Base-by-base conservation (phyloP, 2,113 vertebrate species). In the Alligator mississippiensis region DNA sequence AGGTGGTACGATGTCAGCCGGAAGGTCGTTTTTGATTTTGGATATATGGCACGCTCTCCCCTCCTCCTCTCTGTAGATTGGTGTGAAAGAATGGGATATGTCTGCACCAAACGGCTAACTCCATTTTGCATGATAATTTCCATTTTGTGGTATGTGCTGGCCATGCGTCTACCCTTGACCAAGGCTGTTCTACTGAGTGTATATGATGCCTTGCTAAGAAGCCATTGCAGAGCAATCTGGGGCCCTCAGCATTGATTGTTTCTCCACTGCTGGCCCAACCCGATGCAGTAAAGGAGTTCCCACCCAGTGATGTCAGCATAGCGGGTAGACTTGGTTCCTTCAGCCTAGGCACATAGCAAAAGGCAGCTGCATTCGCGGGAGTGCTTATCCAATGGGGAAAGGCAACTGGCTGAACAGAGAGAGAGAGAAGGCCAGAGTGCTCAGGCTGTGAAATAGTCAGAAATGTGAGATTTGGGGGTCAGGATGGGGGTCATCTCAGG, bases 191-290 rank as follows among this genome's bases (percentile, higher is more conserved):
- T 2, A 1, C 3, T 0, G 2, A 12, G 72, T 5, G 25, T 54
- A 6, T 0, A 58, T 47, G 47, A 47, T 0, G 2, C 27, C 61
- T 30, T 12, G 54, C 5, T 28, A 85, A 55, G 64, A 74, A 25
- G 7, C 38, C 9, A 3, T 0, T 3, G n/a, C 11, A 57, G 21
- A n/a, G 75, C 1, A 1, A 2, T 0, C 7, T 19, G 28, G 15
- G 75, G 78, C 80, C 17, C 19, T 70, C 34, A 30, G 66, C n/a
- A 30, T 70, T 68, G n/a, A 28, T 70, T 70, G n/a, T 70, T 30
- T 70, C 66, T 34, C 66, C n/a, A 30, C 17, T 63, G 75, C 82
- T 17, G 66, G 66, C 34, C 66, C n/a, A 70, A 21, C n/a, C n/a
- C 30, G 28, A 68, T 0, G 0, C 86, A 80, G 15, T 66, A 15